Percentiles rank a stretch among this genome's conserved stretches.
phyloP scores from a whole-genome alignment of 2,113 vertebrate genomes.

The Alaudala cheleensis region DNA sequence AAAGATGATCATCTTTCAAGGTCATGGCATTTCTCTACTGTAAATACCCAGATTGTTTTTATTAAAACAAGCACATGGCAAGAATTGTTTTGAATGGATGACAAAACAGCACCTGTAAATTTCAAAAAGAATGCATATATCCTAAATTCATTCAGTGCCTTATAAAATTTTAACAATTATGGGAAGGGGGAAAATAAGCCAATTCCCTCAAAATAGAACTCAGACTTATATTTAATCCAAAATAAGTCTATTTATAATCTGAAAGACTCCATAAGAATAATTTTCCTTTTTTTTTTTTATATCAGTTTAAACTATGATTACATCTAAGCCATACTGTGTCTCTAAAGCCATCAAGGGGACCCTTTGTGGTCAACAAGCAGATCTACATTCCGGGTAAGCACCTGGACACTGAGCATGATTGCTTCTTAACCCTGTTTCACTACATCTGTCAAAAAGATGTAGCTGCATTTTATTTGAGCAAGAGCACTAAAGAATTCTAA shows the following conservation, averaged over 20 bases:
- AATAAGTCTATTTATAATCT: background rate
- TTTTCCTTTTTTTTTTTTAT: background rate
- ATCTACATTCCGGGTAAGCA: background rate
- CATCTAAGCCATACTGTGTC: background rate
- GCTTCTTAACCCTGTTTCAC: background rate
- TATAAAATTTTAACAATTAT: background rate
- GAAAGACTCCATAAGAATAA: background rate
- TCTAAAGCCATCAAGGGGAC: background rate
- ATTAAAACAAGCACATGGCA: background rate
- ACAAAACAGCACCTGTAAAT: background rate
- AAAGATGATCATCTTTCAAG: background rate
- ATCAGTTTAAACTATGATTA: background rate
- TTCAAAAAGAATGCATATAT: background rate
- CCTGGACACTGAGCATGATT: background rate
- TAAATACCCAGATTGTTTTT: background rate
- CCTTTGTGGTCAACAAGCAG: background rate
- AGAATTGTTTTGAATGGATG: background rate
- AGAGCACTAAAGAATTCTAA: background rate
- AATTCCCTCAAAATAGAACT: background rate
- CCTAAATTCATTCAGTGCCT: background rate
- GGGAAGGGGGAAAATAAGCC: background rate
- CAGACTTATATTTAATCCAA: background rate
- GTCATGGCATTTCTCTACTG: background rate
- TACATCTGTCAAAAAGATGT: background rate
- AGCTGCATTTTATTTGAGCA: background rate